Evolutionary conservation across 2,113 vertebrate genomes (phyloP), one percentile per base, ranked within the genome.

Genomic region (Chamaea fasciata): DNA sequence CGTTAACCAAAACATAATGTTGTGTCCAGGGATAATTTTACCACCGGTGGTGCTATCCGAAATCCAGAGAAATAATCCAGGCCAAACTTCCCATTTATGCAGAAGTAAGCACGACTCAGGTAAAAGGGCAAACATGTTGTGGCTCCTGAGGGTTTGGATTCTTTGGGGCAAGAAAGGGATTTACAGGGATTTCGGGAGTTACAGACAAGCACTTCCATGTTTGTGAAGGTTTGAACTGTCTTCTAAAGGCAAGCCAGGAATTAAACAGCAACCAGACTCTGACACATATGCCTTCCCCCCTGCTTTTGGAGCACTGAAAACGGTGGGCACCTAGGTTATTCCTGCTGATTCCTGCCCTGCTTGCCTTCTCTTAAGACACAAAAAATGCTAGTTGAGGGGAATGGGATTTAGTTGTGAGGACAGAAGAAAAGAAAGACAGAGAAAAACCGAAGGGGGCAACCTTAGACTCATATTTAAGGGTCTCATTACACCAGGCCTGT

Each of bases 181-280:
- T 92, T 91, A 13, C 62, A 79, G 77, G 60, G 91, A 89, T 91
- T 84, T 89, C 78, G 42, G 89, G 76, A 94, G 57, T 26, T 87
- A 22, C 5, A 77, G 59, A 37, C 37, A 53, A 80, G 33, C 8
- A 26, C 49, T 92, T 71, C 71, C 12, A 17, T 73, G 65, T 73
- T 82, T 92, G 76, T 65, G 59, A 92, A 79, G 23, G 53, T 69
- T 67, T 89, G 22, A 91, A 67, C 26, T 49, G 20, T 49, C 52
- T 86, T 70, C 52, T 75, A 70, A 49, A 83, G 30, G 49, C 46
- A n/a, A 85, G 49, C 31, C 78, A 90, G 75, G 46, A 73, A 37
- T 65, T 21, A 87, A 90, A 79, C 37, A 64, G 22, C 35, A 83
- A 37, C 18, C 49, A 53, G 65, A 13, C 8, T 42, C 44, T 85